These are phyloP conservation scores for Chaetops frenatus DNA, from an alignment of 2,113 vertebrate species.

Conservation along the genomic window DNA sequence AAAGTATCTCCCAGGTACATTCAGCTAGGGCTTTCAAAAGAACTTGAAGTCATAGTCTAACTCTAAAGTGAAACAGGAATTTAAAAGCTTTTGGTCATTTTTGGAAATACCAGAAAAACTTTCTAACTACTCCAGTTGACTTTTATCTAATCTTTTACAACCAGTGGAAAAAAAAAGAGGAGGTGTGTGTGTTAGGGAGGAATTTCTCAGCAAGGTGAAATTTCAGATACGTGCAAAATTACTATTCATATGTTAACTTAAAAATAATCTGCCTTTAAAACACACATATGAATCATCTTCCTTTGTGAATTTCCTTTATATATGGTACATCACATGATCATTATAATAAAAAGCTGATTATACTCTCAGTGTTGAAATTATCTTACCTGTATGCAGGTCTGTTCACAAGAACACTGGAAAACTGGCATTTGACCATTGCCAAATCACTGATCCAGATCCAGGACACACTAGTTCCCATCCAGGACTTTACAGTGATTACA, in stretches of 20 bases:
- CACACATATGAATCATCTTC: background rate
- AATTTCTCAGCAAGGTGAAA: background rate
- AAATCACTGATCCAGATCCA: background rate
- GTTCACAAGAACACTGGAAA: background rate
- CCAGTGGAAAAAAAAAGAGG: background rate
- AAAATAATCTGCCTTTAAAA: background rate
- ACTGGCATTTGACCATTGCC: background rate
- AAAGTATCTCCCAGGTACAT: background rate
- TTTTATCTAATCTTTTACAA: background rate
- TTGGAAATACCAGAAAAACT: background rate
- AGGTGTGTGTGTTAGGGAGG: rapidly evolving
- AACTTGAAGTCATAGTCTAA: background rate
- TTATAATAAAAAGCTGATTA: background rate
- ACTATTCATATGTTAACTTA: background rate
- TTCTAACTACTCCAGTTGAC: background rate
- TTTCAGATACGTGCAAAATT: background rate
- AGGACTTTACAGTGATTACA: background rate
- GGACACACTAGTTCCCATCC: background rate
- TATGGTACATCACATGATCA: background rate
- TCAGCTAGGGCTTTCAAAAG: background rate
- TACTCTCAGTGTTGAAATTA: background rate
- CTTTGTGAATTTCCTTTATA: background rate
- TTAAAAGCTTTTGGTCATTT: background rate
- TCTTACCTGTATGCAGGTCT: background rate
- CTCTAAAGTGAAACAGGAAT: background rate